Conservation (phyloP, 53 echinoderm and acorn worm species). For the Glandiceps talaboti region DNA sequence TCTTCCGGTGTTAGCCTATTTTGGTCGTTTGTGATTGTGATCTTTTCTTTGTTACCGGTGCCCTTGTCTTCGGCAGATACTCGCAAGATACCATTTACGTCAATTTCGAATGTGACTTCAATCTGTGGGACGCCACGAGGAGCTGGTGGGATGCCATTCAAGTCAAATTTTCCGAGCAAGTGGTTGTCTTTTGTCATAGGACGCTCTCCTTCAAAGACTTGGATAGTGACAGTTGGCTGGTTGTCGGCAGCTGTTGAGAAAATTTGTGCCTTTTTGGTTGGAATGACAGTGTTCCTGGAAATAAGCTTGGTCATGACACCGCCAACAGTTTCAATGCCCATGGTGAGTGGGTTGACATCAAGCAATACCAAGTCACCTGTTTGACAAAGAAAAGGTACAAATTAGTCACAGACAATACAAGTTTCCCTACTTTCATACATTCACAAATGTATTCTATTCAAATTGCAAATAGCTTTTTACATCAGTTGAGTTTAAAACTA, state of each 20-base stretch:
- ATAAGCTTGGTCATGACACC: slow-evolving; percentile 98
- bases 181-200: slow-evolving; percentile 99
- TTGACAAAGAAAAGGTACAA: no score
- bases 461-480: no score
- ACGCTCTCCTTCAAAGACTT: slow-evolving; percentile 99
- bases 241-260: slow-evolving; percentile 99
- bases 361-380: slow-evolving; percentile 83
- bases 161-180: slow-evolving; percentile 90
- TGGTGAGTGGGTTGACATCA: slow-evolving; percentile 91
- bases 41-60: slow-evolving; percentile 97
- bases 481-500: no score
- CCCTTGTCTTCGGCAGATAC: slow-evolving; percentile 98
- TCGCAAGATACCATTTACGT: slow-evolving; percentile 89
- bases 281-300: slow-evolving; percentile 72
- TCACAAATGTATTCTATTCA: no score
- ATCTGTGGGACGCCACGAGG: slow-evolving; percentile 97
- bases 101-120: slow-evolving; percentile 95
- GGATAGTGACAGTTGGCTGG: slow-evolving; percentile 98
- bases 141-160: slow-evolving; percentile 92
- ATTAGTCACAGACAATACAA: no score
- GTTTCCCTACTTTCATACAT: no score
- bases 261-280: slow-evolving; percentile 98
- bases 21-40: slow-evolving; percentile 98
- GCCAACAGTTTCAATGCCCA: slow-evolving; percentile 97
- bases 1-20: slow-evolving; percentile 95